phyloP scores from a whole-genome alignment of 2,888 invertebrate species.

The Corythucha ciliata region DNA sequence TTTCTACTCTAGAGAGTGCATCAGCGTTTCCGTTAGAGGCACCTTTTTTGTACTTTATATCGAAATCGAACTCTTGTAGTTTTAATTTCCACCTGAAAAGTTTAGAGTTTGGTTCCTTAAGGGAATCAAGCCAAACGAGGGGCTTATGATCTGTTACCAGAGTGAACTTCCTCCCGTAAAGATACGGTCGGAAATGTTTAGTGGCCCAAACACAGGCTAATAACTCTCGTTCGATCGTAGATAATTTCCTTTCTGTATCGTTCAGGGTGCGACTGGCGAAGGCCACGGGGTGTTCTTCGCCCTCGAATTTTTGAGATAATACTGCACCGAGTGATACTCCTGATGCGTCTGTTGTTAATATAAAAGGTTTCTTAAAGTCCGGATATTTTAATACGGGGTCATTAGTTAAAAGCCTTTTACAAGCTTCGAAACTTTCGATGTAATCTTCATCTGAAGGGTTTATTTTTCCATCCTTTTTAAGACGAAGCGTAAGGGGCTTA shows the following conservation, averaged over 20 bases:
- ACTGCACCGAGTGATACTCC: constrained; percentile 25
- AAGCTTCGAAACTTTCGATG: constrained; percentile 12
- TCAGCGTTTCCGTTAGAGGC: constrained; percentile 38
- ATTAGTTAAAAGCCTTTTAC: constrained; percentile 18
- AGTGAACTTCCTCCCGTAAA: neutral
- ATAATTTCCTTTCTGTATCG: neutral
- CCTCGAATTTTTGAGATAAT: constrained; percentile 35
- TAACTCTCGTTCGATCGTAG: neutral
- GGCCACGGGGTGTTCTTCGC: constrained; percentile 34
- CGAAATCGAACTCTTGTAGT: constrained; percentile 31
- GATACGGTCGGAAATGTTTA: constrained; percentile 1
- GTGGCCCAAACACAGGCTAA: constrained; percentile 11
- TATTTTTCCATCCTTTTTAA: constrained; percentile 32
- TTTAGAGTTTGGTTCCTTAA: constrained; percentile 13
- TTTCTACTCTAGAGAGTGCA: constrained; percentile 27
- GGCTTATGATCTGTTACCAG: constrained; percentile 7
- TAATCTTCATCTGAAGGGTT: constrained; percentile 4
- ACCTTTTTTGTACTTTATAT: constrained; percentile 38
- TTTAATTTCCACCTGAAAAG: constrained; percentile 10
- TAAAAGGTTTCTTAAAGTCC: constrained; percentile 36
- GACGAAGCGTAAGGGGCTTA: constrained; percentile 33
- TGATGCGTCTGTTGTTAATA: constrained; percentile 38
- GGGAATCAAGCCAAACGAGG: constrained; percentile 10
- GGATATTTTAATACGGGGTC: constrained; percentile 35
- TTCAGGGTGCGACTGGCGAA: constrained; percentile 40